Conservation (phyloP, 2,113 vertebrate species). For the Pseudorectes ferrugineus region DNA sequence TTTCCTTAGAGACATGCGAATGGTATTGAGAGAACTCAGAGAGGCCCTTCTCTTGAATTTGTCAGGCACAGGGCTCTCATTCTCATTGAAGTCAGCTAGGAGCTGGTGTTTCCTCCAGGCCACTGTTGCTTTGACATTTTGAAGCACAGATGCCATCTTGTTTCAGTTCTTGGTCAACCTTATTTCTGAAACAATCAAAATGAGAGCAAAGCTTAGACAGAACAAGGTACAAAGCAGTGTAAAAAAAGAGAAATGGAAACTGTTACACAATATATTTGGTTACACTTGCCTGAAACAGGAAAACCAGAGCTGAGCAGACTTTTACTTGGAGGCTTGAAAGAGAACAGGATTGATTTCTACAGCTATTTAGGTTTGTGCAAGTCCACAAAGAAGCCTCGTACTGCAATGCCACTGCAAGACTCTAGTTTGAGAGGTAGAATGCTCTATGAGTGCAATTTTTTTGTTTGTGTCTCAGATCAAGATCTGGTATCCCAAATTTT, state of each 20-base stretch:
- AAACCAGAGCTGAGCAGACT: neutral
- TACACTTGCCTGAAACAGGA: neutral
- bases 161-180: neutral
- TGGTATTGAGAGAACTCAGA: slow-evolving; percentile 74
- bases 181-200: neutral
- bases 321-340: neutral
- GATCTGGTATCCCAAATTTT: neutral
- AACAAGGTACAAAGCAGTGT: neutral
- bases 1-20: slow-evolving; percentile 83
- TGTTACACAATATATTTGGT: neutral
- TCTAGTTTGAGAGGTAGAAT: neutral
- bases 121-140: slow-evolving; percentile 62
- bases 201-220: neutral
- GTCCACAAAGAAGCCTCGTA: neutral
- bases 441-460: neutral
- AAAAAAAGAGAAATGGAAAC: neutral
- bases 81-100: slow-evolving; percentile 74
- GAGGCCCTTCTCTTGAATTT: slow-evolving; percentile 71
- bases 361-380: neutral
- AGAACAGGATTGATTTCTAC: neutral
- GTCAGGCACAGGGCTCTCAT: slow-evolving; percentile 68
- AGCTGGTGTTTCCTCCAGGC: slow-evolving; percentile 77
- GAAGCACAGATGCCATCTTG: slow-evolving; percentile 73
- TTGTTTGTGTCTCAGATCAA: neutral
- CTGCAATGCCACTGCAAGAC: neutral